Evolutionary conservation across 2,113 vertebrate species (phyloP), one percentile per base, ranked within the genome.

Genomic region (Malurus cyaneus): DNA sequence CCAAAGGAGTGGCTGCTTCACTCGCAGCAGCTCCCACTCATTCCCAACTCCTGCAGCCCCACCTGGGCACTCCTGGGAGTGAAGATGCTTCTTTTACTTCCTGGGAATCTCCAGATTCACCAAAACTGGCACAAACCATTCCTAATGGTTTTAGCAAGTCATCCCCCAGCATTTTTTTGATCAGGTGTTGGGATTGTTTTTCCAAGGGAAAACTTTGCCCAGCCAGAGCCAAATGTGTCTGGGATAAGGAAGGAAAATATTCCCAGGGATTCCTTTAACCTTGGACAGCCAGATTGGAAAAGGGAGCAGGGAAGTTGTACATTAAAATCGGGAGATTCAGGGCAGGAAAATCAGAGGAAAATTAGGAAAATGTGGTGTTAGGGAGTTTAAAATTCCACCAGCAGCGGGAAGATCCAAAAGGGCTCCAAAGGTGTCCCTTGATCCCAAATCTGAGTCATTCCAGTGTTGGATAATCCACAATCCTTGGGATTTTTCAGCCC

Each of bases 351-450:
- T 29, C 16, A 6, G 1, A 18, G n/a, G 8, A 21, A 60, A 47
- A 60, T 3, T 8, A 42, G 62, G 62, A 23, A 41, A 66, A 62
- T 14, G 14, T 9, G n/a, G 3, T 7, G 3, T 11, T 16, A 3
- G 36, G 39, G 17, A 42, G 28, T 1, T 1, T 49, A 8, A 32
- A 78, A 42, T 12, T 52, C 11, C 39, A 31, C 19, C 11, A 19
- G 31, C 42, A 73, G 18, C 17, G 53, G 50, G 25, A 12, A 49
- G 16, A 32, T 32, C 50, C 24, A 19, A 26, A 86, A 29, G 12
- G 54, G 8, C 14, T 66, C 52, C 3, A 0, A 0, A 12, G 25
- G 15, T 64, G 17, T 5, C 24, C 26, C 12, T 39, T 11, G 15
- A 78, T 34, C 56, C 28, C 42, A 19, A 46, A 25, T 6, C 14